Evolutionary conservation across 30 jellyfish, hydroid and myxozoan species (phyloP).

Genomic region (Calvadosia cruxmelitensis): DNA sequence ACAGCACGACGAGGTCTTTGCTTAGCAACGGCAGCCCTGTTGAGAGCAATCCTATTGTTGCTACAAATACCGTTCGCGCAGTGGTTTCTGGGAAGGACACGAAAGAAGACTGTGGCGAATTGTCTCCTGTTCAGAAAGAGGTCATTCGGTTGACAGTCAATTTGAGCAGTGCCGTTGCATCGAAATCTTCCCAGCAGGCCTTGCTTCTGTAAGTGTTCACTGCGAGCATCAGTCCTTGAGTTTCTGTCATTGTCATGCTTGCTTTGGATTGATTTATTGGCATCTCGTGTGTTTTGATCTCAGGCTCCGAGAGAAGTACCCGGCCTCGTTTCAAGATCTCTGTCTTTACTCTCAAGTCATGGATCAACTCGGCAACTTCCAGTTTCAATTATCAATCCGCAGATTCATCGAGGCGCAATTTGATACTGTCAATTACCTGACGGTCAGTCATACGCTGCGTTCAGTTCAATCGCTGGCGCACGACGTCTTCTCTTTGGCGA

Average conservation of each 20-base stretch:
- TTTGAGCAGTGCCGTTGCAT: conserved; percentile 94
- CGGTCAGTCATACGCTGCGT: conserved; percentile 33
- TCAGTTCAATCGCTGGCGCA: background rate
- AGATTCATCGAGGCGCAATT: conserved; percentile 75
- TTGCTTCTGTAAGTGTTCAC: conserved; percentile 38
- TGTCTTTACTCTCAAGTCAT: conserved; percentile 85
- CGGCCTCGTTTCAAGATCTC: conserved; percentile 89
- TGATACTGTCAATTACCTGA: conserved; percentile 58
- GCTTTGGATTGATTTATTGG: background rate
- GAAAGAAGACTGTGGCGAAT: background rate
- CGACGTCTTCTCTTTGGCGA: background rate
- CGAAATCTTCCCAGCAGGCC: conserved; percentile 91
- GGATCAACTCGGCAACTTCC: conserved; percentile 87
- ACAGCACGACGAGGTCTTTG: too few relatives aligned
- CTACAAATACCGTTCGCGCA: background rate
- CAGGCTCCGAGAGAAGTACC: conserved; percentile 68
- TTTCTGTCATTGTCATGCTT: background rate
- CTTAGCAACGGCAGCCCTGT: too few relatives aligned
- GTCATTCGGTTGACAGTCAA: conserved; percentile 56
- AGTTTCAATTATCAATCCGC: conserved; percentile 66
- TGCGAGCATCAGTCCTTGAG: background rate
- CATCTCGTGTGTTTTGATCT: background rate
- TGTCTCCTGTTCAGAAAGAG: conserved; percentile 40
- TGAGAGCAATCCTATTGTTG: background rate
- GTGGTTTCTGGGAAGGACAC: background rate